Evolutionary conservation across 2,113 vertebrate genomes (phyloP).

Genomic region (Silurus glanis): DNA sequence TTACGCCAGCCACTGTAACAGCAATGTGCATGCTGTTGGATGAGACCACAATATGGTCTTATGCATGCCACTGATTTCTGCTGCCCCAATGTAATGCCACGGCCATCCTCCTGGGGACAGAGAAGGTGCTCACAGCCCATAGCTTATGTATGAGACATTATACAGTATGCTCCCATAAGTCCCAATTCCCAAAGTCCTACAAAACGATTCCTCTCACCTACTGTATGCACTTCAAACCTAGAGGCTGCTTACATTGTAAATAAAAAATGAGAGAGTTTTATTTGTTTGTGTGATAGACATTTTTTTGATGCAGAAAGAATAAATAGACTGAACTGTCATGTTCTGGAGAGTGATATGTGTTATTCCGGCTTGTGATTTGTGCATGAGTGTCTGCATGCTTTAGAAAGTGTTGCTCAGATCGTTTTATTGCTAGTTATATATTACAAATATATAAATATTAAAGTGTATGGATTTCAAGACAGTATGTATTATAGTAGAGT

Average conservation of each 20-base stretch:
- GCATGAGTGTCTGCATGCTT: constrained; percentile 61
- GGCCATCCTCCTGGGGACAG: constrained; percentile 35
- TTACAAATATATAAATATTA: constrained; percentile 47
- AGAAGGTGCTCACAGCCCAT: constrained; percentile 36
- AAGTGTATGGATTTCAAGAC: not conserved
- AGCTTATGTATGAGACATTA: constrained; percentile 4
- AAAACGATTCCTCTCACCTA: constrained; percentile 13
- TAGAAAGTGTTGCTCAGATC: not conserved
- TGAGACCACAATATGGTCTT: constrained; percentile 45
- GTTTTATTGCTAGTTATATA: constrained; percentile 24
- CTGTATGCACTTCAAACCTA: not conserved
- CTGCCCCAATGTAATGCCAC: constrained; percentile 42
- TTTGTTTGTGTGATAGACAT: constrained; percentile 4
- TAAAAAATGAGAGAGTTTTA: not conserved
- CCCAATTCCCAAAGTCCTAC: constrained; percentile 4
- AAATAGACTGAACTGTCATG: constrained; percentile 3
- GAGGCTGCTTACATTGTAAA: not conserved
- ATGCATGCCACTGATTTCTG: constrained; percentile 59
- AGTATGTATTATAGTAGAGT: not conserved
- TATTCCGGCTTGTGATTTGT: constrained; percentile 47
- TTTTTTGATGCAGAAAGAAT: constrained; percentile 16
- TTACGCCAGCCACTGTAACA: constrained; percentile 11
- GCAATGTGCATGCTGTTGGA: constrained; percentile 65
- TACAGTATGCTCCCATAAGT: not conserved
- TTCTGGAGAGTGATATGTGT: constrained; percentile 41